Base-by-base conservation (phyloP, 2,888 invertebrate species). In the Ornithoptera alexandrae region DNA sequence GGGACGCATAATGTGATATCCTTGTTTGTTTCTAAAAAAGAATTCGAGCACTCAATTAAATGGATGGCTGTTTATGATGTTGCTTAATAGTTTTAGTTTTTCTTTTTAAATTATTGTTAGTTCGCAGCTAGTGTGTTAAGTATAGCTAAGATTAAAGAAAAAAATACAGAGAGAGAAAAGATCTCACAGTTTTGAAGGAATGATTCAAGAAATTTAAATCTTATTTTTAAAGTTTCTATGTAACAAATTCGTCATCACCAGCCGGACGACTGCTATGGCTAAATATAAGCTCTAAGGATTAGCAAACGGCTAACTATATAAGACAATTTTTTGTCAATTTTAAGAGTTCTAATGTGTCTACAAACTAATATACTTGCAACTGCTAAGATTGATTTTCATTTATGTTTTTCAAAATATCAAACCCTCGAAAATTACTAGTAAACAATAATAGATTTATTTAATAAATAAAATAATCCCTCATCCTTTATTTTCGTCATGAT, bases 1-100 rank as follows among this genome's bases (percentile, higher is more conserved):
- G 78, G 79, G 78, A 76, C 74, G 75, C 76, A 80, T 82, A 83
- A 83, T 83, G 82, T 78, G 76, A 79, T 82, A 81, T 78, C 76
- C 79, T 78, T 83, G 82, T 81, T 79, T 76, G 77, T 76, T 79
- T 79, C 75, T 77, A 74, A 78, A 77, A 78, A 77, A 71, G 70
- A 73, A 70, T 67, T 66, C 73, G 73, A 73, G 70, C 75, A 74
- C 75, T 77, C 74, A 75, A 77, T 78, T 76, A 75, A 72, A 77
- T 72, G 74, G 75, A 77, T 76, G 72, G 73, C 74, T 74, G 73
- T 78, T 79, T 76, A 78, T 75, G 74, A 76, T 74, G 75, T 65
- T 73, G 62, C 74, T 76, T 77, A 74, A 77, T 73, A 64, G 62
- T 62, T 70, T 68, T 62, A n/a, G 20, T 4, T 42, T 68, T 63